Base-by-base conservation (phyloP, 2,113 vertebrate genomes). In the Ctenodactylus gundi region DNA sequence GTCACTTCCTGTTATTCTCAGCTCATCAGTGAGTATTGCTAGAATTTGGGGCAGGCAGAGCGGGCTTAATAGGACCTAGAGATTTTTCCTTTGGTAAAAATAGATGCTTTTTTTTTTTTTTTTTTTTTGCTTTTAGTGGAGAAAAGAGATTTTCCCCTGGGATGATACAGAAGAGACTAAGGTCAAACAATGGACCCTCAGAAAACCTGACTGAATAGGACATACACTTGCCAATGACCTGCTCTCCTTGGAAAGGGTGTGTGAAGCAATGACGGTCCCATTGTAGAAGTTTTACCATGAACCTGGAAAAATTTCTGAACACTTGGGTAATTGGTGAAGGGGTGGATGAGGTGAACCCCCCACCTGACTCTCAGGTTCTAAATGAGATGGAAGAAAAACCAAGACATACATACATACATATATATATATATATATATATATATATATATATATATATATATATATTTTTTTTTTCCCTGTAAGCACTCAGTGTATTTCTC, bases 401-500 rank as follows among this genome's bases (percentile, higher is more conserved):
- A 51, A 21, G 53, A 9, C 31, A 55, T 3, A 23, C 34, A 55
- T 15, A 53, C 51, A 53, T 44, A 29, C 31, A 6, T 46, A 3
- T 21, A 11, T 25, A 8, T 44, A 53, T 15, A 53, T 53, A 53
- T 15, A 53, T 15, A 53, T 15, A 49, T 31, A 49, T 49, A 75
- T 44, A 49, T n/a, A n/a, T n/a, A n/a, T n/a, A n/a, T n/a, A n/a
- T n/a, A n/a, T n/a, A n/a, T n/a, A n/a, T n/a, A 27, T 49, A 75
- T 51, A 11, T 34, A 62, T 62, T 29, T 29, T 8, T 49, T 31
- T 51, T 49, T 75, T 34, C 72, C 29, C 29, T 51, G 25, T 58
- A 34, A 83, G 49, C 70, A 87, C 87, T 70, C 62, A 55, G 39
- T 93, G 6, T 76, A 53, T 55, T 95, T 92, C 68, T 80, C 58